Conservation (phyloP, 1,140 invertebrate species). For the Dryas iulia region DNA sequence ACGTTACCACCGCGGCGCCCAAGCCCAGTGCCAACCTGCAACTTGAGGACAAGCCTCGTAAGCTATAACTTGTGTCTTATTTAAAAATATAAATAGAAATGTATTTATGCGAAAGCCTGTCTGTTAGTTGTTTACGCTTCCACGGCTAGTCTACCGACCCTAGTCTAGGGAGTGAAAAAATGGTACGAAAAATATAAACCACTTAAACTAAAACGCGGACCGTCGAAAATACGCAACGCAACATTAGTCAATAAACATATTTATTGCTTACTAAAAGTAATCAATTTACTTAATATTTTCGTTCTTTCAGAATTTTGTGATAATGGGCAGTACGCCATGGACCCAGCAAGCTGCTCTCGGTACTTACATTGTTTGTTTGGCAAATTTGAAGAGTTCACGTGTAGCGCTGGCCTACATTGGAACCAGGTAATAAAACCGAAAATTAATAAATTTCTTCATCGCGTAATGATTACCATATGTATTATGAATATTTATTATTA, state of each 20-base stretch:
- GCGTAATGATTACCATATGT: not conserved
- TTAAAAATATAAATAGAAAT: too few relatives aligned
- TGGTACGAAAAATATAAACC: too few relatives aligned
- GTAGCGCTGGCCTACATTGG: slow-evolving; percentile 89
- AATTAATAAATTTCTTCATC: not conserved
- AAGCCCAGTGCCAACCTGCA: slow-evolving; percentile 44
- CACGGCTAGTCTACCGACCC: too few relatives aligned
- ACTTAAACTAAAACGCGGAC: too few relatives aligned
- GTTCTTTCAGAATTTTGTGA: slow-evolving; percentile 80
- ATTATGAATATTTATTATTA: not conserved
- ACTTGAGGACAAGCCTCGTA: slow-evolving; percentile 49
- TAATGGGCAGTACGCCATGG: slow-evolving; percentile 83
- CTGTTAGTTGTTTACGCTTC: too few relatives aligned
- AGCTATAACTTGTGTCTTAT: slow-evolving; percentile 27
- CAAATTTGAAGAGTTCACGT: slow-evolving; percentile 85
- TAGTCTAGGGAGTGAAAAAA: too few relatives aligned
- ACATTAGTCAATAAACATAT: too few relatives aligned
- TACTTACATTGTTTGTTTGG: slow-evolving; percentile 91
- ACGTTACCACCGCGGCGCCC: slow-evolving; percentile 42
- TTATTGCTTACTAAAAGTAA: too few relatives aligned
- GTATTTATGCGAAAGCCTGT: too few relatives aligned
- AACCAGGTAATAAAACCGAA: slow-evolving; percentile 79
- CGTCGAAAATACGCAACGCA: too few relatives aligned
- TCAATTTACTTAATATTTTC: not conserved
- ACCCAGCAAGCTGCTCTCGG: slow-evolving; percentile 86